A percentile compares a stretch with the other conserved stretches of the same genome.
These are phyloP conservation scores for Biston betularia DNA, from an alignment of 2,888 invertebrate genomes.

Conservation along the genomic window DNA sequence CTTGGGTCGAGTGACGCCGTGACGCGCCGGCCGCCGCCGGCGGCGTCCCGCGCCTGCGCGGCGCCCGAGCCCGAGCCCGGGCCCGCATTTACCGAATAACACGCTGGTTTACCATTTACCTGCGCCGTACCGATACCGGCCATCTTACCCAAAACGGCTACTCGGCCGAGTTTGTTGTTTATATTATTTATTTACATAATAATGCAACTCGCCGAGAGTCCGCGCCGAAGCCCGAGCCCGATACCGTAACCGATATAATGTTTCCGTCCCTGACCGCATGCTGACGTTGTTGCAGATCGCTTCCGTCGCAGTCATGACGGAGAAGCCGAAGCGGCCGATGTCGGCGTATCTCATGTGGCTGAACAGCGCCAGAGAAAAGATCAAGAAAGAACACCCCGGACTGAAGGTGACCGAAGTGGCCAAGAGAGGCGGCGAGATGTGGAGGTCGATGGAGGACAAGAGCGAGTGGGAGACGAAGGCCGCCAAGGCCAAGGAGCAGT, in stretches of 20 bases:
- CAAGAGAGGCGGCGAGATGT: slow-evolving; percentile 96
- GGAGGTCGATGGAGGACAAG: slow-evolving; percentile 94
- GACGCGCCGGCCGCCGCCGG: slow-evolving; percentile 5
- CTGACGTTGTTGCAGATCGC: slow-evolving; percentile 24
- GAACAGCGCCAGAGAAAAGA: slow-evolving; percentile 91
- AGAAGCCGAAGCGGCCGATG: slow-evolving; percentile 94
- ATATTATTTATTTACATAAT: too few relatives aligned
- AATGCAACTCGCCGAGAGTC: background rate
- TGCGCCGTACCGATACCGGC: background rate
- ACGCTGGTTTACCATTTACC: background rate
- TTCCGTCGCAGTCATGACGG: slow-evolving; percentile 78
- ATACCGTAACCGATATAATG: background rate
- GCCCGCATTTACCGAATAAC: background rate
- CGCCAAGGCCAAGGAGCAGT: slow-evolving; percentile 92
- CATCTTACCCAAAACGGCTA: too few relatives aligned
- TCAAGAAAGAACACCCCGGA: slow-evolving; percentile 94
- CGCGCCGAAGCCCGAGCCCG: background rate
- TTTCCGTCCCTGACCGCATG: too few relatives aligned
- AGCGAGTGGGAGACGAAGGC: slow-evolving; percentile 95
- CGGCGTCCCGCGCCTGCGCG: background rate
- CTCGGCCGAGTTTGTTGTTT: too few relatives aligned
- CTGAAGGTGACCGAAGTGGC: slow-evolving; percentile 94
- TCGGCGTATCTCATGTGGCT: slow-evolving; percentile 97
- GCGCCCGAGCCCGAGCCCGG: background rate
- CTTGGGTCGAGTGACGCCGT: slow-evolving; percentile 1